Percentiles rank a stretch among this genome's conserved stretches.
Conservation (phyloP, 1,140 invertebrate species). For the Musca domestica region DNA sequence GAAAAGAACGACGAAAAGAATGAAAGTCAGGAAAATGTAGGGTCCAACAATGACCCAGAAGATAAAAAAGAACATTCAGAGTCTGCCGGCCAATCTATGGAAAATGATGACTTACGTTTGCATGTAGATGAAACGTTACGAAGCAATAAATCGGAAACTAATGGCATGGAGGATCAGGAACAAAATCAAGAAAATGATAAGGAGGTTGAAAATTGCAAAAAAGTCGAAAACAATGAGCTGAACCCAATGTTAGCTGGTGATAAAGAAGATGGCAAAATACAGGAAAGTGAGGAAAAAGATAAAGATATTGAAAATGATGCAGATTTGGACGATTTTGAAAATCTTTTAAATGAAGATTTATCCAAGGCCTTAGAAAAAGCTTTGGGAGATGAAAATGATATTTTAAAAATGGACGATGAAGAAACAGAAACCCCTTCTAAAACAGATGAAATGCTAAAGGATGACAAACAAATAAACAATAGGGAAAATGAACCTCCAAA, state of each 20-base stretch:
- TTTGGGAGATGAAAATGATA: background rate
- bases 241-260: background rate
- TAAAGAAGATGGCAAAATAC: background rate
- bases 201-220: background rate
- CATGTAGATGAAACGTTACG: no score
- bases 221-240: background rate
- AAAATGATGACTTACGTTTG: no score
- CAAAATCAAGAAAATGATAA: background rate
- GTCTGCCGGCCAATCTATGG: no score
- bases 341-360: constrained; percentile 10
- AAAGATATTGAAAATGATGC: no score
- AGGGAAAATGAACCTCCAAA: no score
- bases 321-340: no score
- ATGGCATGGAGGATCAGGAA: background rate
- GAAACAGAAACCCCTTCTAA: background rate
- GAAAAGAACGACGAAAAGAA: background rate
- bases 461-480: no score
- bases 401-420: background rate
- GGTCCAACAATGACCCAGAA: no score
- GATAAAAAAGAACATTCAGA: no score
- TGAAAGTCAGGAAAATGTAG: no score
- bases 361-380: background rate
- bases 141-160: no score
- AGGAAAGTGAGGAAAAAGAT: background rate
- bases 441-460: no score